Conservation (phyloP, 2,113 vertebrate genomes). For the Gymnogyps californianus region DNA sequence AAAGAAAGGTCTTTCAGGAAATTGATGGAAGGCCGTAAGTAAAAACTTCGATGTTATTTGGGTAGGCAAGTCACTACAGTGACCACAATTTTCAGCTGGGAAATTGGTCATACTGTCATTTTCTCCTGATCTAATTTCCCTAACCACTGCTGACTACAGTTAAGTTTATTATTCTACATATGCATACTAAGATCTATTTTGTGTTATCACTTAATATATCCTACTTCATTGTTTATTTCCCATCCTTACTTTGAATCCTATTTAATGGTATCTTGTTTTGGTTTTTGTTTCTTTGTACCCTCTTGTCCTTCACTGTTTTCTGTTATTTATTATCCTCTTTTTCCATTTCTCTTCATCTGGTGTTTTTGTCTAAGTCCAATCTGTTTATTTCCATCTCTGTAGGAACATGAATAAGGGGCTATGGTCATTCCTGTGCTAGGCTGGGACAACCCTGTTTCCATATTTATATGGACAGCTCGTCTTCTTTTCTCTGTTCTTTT, state of each 20-base stretch:
- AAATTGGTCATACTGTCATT: neutral
- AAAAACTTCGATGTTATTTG: neutral
- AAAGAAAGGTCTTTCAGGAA: neutral
- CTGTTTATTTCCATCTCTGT: neutral
- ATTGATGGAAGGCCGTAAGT: neutral
- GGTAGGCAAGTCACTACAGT: neutral
- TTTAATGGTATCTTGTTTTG: neutral
- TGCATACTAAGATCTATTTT: neutral
- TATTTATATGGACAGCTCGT: neutral
- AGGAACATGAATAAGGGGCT: neutral
- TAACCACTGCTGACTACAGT: neutral
- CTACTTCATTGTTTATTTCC: neutral
- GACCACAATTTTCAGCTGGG: neutral
- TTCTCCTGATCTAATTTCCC: neutral
- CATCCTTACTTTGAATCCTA: neutral
- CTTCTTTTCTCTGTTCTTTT: neutral
- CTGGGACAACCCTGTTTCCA: neutral
- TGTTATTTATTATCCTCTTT: neutral
- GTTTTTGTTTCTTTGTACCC: neutral
- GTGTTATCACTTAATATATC: neutral
- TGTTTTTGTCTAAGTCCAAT: neutral
- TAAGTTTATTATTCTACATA: neutral
- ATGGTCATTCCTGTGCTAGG: neutral
- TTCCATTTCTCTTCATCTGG: neutral
- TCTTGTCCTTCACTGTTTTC: neutral